These are phyloP conservation scores for Microcebus ravelobensis DNA, from an alignment of 2,113 vertebrate species.

Conservation along the genomic window DNA sequence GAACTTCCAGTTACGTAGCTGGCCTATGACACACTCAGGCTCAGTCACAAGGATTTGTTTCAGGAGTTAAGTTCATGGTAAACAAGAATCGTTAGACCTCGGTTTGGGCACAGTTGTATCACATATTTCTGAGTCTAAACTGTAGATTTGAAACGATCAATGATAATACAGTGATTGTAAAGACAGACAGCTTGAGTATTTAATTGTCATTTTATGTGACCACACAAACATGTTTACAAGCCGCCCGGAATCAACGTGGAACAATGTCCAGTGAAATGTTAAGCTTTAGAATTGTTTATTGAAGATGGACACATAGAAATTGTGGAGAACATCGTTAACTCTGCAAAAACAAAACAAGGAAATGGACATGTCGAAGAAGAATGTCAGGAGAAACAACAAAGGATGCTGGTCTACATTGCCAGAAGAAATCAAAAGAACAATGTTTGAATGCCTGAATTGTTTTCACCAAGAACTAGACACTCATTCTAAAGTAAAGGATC, in stretches of 20 bases:
- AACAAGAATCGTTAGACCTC: not conserved
- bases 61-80: not conserved
- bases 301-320: not conserved
- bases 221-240: not conserved
- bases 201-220: not conserved
- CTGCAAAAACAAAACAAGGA: not conserved
- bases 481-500: not conserved
- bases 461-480: not conserved
- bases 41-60: not conserved
- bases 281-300: not conserved
- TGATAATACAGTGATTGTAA: not conserved
- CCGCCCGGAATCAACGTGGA: not conserved
- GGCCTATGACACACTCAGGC: not conserved
- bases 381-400: not conserved
- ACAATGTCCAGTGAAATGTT: not conserved
- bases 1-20: not conserved
- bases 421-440: not conserved
- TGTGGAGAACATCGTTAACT: not conserved
- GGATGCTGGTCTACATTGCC: not conserved
- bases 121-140: not conserved
- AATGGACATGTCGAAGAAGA: constrained; percentile 1
- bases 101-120: not conserved
- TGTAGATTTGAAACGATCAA: not conserved
- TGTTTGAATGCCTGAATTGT: not conserved
- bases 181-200: not conserved